Evolutionary conservation across 2,888 invertebrate genomes (phyloP).

Genomic region (Aelia acuminata): DNA sequence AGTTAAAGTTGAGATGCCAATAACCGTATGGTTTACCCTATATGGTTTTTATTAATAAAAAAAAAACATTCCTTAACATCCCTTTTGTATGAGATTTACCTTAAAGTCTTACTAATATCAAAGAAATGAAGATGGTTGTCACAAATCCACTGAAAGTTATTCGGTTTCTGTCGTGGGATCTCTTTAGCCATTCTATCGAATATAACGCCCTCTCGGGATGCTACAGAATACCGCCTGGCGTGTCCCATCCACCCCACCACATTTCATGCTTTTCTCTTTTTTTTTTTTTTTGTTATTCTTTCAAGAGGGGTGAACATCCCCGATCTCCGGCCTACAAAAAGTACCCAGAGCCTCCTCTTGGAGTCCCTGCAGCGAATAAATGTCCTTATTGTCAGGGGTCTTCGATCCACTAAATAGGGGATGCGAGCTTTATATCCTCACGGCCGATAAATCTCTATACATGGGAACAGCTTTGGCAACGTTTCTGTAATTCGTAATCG

Average conservation of each 20-base stretch:
- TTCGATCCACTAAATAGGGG: not conserved
- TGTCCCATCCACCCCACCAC: not conserved
- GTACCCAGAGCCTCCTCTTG: constrained; percentile 9
- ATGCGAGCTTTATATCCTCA: not conserved
- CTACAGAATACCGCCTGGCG: not conserved
- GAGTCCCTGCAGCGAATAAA: constrained; percentile 12
- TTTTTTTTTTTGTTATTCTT: constrained; percentile 39
- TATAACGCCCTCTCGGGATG: not conserved
- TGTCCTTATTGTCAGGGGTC: constrained; percentile 13
- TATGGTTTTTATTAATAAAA: too few species aligned
- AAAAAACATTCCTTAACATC: too few species aligned
- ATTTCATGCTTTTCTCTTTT: constrained; percentile 44
- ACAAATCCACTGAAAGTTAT: not conserved
- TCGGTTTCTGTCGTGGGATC: not conserved
- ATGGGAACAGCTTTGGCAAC: not conserved
- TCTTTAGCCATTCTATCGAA: not conserved
- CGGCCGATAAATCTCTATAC: not conserved
- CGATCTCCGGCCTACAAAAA: constrained; percentile 6
- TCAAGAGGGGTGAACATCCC: not conserved
- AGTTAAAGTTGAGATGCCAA: too few species aligned
- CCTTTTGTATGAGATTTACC: too few species aligned
- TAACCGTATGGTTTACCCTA: too few species aligned
- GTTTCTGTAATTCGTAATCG: not conserved
- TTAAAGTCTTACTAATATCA: too few species aligned
- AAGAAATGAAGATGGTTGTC: not conserved